Evolutionary conservation across 2,797 vertebrate species (phyloP), one percentile per base, ranked within the genome.

Genomic region (Fringilla coelebs): DNA sequence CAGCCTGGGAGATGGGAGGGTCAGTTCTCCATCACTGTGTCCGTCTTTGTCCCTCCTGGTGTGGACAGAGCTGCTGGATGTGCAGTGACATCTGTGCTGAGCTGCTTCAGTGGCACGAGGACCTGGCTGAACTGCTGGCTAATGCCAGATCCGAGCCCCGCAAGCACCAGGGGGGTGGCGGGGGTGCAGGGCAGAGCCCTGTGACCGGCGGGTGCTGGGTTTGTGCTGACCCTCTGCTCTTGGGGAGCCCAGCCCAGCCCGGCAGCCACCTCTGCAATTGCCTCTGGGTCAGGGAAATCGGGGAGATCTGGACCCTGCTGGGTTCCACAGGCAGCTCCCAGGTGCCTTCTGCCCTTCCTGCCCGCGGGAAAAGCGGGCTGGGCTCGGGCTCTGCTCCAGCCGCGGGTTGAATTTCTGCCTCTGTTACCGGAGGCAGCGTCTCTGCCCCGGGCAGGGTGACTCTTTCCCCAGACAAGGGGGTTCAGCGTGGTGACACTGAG

Each of bases 131-230:
- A 43, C 17, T 43, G 41, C 41, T 43, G 34, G 19, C 63, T 61
- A 5, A 22, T 0, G 24, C 40, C 34, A 9, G 45, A 19, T 6
- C 28, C 15, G 63, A 94, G 63, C 57, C 75, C 68, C 5, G 8
- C 61, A 11, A 29, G 48, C 0, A 0, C 29, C 40, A 0, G 0
- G 1, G 58, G 28, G 25, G 52, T 17, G 62, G 2, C 38, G 29
- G 36, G 78, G 79, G 29, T 15, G 51, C 41, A 11, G 58, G 28
- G 67, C 52, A 82, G 75, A 70, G 38, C 40, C 21, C 43, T 0
- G 21, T 8, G 49, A 41, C 28, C 0, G 1, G 7, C 9, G 51
- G 6, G 25, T 6, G 40, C 63, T 40, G 41, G 57, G 9, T 38
- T 20, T 19, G 52, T 2, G 17, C 40, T 1, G 14, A 8, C 8